phyloP scores from a whole-genome alignment of 2,888 invertebrate genomes.

The Iphiclides podalirius region DNA sequence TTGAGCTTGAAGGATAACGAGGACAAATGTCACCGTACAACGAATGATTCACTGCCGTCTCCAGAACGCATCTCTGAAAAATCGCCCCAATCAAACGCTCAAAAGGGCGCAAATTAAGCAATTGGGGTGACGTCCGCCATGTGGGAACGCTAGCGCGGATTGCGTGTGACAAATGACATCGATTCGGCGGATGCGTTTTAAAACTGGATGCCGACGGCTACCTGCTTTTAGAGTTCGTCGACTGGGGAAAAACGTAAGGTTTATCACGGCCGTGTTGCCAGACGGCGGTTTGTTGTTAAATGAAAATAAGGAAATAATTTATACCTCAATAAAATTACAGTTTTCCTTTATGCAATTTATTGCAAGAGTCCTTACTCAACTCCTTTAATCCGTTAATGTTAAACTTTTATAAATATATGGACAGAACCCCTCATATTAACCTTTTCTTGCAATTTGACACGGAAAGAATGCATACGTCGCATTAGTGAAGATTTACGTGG shows the following conservation, averaged over 20 bases:
- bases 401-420: too few species aligned
- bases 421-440: too few species aligned
- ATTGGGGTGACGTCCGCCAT: conserved; percentile 36
- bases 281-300: too few species aligned
- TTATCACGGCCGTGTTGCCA: too few species aligned
- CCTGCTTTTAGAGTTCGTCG: background rate
- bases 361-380: too few species aligned
- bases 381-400: too few species aligned
- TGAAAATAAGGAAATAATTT: too few species aligned
- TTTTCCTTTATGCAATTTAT: too few species aligned
- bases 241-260: background rate
- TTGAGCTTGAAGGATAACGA: conserved; percentile 12
- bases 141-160: conserved; percentile 25
- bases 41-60: conserved; percentile 15
- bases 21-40: conserved; percentile 10
- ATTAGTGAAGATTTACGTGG: too few species aligned
- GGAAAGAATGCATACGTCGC: too few species aligned
- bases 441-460: too few species aligned
- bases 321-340: too few species aligned
- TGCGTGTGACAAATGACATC: conserved; percentile 14
- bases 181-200: conserved; percentile 11
- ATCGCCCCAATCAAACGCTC: conserved; percentile 29
- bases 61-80: conserved; percentile 13
- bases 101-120: conserved; percentile 41
- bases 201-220: conserved; percentile 10